Base-by-base conservation (phyloP, 2,113 vertebrate species). In the Ia io region DNA sequence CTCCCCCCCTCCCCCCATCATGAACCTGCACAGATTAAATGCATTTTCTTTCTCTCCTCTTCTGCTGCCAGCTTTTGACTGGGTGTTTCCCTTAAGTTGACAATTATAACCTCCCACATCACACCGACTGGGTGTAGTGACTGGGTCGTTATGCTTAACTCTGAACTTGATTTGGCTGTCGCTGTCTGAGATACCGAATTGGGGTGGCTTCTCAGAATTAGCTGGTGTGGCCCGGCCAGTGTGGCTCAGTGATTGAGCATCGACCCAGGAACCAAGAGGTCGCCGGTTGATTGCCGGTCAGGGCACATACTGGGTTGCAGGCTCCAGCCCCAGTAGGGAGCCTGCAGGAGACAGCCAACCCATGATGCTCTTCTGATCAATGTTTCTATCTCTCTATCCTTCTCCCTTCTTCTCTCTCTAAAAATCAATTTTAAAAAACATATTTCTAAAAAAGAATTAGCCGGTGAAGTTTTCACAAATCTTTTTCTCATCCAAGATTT, bases 31-130 rank as follows among this genome's bases (percentile, higher is more conserved):
- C 65, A 87, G 79, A 89, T 87, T 23, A 84, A 89, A 61, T 65
- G 53, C 37, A 42, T 53, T 84, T 88, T 78, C 86, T 88, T 78
- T 70, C n/a, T 53, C 42, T 30, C 51, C 82, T 92, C 90, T 84
- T 92, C 63, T 76, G 89, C 22, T 89, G 91, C 93, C 91, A 93
- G 96, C 1, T 56, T 97, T 86, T 86, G 94, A 95, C 94, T 77
- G 95, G 95, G 32, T 86, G 69, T 65, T 96, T 96, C 95, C 96
- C 37, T 93, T 59, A 80, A 84, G 76, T 82, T 73, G 84, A 95
- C 88, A 86, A 59, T 28, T 67, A 35, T 37, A 80, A 51, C 90
- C 79, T 95, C 87, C 92, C 56, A 86, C 76, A 28, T 84, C 13
- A 40, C 10, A 40, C 84, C 2, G 2, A 22, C 90, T 6, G 65